Conservation (phyloP, 2,113 vertebrate species). For the Phaethornis superciliosus region DNA sequence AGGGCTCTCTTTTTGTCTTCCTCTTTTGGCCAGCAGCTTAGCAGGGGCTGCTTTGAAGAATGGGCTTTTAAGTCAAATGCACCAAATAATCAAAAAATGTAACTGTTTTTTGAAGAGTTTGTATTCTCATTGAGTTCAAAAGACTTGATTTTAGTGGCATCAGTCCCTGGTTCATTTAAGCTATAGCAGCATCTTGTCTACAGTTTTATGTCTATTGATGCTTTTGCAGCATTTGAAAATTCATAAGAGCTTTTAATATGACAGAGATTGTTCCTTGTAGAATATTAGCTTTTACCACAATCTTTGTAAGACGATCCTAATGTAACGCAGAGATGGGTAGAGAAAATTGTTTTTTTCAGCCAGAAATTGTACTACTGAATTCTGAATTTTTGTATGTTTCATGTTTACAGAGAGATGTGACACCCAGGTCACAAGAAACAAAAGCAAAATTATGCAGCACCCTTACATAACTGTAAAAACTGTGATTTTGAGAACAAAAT, state of each 20-base stretch:
- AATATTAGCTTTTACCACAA: not conserved
- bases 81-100: not conserved
- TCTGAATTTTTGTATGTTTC: not conserved
- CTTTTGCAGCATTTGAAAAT: not conserved
- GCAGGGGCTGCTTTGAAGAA: not conserved
- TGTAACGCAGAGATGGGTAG: not conserved
- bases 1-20: not conserved
- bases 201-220: not conserved
- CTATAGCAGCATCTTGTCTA: not conserved
- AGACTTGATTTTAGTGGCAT: not conserved
- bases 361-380: not conserved
- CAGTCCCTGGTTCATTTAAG: not conserved
- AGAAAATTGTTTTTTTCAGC: not conserved
- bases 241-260: not conserved
- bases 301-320: not conserved
- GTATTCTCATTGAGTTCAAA: not conserved
- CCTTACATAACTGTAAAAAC: not conserved
- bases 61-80: not conserved
- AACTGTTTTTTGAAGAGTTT: not conserved
- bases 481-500: not conserved
- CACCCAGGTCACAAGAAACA: not conserved
- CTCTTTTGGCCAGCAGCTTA: not conserved
- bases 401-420: not conserved
- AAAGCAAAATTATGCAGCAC: not conserved
- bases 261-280: not conserved